Conservation (phyloP, 1,140 invertebrate genomes). For the Tribolium madens region DNA sequence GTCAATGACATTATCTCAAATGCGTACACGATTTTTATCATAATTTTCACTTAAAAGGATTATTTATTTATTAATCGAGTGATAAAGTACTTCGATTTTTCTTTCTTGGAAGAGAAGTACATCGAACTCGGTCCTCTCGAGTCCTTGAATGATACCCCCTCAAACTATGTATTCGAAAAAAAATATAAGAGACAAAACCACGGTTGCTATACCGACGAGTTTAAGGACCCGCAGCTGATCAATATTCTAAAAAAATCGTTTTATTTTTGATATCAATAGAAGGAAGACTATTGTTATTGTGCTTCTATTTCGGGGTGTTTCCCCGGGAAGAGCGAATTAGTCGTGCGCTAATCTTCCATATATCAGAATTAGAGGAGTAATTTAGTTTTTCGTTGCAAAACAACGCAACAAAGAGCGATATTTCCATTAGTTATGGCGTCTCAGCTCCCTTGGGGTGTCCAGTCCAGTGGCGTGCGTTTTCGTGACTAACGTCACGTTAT, state of each 20-base stretch:
- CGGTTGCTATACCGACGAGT: slow-evolving; percentile 2
- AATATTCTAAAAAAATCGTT: neutral
- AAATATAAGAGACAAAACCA: neutral
- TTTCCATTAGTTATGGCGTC: too few relatives aligned
- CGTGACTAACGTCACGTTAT: too few relatives aligned
- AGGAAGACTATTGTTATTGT: neutral
- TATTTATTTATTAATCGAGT: neutral
- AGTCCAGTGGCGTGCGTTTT: neutral
- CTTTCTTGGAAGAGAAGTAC: neutral
- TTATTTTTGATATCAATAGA: neutral
- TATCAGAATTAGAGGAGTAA: neutral
- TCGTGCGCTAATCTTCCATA: neutral
- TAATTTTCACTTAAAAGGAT: neutral
- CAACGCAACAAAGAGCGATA: neutral
- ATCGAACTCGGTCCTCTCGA: neutral
- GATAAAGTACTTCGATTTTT: neutral
- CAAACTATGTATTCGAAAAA: neutral
- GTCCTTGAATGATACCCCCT: neutral
- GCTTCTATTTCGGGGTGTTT: neutral
- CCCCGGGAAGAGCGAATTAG: neutral
- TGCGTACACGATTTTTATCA: neutral
- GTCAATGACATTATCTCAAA: neutral
- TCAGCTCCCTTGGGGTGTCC: neutral
- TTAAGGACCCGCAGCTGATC: slow-evolving; percentile 12
- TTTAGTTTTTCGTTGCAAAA: neutral